These are phyloP conservation scores for Ennomos erosarius DNA, from an alignment of 2,888 invertebrate species.

Conservation along the genomic window DNA sequence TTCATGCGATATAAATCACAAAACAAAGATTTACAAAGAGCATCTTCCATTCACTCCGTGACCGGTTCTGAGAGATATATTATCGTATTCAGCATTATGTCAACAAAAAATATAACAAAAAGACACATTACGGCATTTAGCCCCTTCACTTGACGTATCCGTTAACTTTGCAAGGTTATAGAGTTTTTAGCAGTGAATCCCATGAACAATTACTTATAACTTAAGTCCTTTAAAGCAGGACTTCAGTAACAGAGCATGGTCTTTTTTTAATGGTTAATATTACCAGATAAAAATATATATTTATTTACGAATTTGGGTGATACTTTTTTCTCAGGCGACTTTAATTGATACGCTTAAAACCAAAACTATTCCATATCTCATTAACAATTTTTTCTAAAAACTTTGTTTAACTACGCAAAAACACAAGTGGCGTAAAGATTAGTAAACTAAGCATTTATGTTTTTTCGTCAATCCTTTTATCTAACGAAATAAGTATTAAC, in stretches of 20 bases:
- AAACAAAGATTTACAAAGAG: constrained; percentile 23
- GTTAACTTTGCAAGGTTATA: constrained; percentile 34
- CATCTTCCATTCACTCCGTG: constrained; percentile 31
- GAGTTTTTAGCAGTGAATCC: constrained; percentile 14
- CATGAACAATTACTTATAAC: constrained; percentile 3
- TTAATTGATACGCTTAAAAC: too few relatives aligned
- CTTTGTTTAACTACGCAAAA: too few relatives aligned
- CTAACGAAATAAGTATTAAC: too few relatives aligned
- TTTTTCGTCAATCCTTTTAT: background rate
- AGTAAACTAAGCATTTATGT: too few relatives aligned
- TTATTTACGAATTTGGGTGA: too few relatives aligned
- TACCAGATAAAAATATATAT: too few relatives aligned
- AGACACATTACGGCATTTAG: constrained; percentile 32
- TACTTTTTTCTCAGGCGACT: too few relatives aligned
- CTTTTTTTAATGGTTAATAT: too few relatives aligned
- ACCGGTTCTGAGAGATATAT: constrained; percentile 19
- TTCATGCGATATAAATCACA: constrained; percentile 10
- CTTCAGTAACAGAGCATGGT: too few relatives aligned
- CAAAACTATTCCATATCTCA: too few relatives aligned
- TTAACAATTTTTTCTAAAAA: too few relatives aligned
- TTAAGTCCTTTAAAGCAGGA: background rate
- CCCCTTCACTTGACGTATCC: constrained; percentile 35
- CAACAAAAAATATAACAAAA: constrained; percentile 40
- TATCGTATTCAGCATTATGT: constrained; percentile 36
- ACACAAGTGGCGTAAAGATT: too few relatives aligned